Conservation (phyloP, 2,888 invertebrate species). For the Atherix ibis region DNA sequence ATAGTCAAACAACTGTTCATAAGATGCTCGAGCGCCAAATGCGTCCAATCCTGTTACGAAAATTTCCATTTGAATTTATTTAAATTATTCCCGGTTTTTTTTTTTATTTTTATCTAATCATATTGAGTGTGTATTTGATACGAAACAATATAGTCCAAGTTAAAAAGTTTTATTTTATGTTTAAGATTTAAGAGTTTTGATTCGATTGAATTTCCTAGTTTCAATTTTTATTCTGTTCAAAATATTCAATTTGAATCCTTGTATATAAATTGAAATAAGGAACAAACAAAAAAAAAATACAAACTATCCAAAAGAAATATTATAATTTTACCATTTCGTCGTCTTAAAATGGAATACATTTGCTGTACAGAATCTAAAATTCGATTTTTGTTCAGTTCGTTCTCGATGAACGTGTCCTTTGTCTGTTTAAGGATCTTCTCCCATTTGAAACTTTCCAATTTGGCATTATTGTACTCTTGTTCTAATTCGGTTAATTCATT, state of each 20-base stretch:
- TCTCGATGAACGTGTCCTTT: conserved; percentile 20
- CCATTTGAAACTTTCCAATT: conserved; percentile 23
- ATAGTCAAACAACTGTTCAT: conserved; percentile 21
- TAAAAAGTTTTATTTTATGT: too few relatives aligned
- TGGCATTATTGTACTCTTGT: conserved; percentile 23
- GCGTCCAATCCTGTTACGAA: conserved; percentile 8
- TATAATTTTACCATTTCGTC: conserved; percentile 17
- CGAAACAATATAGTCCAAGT: too few relatives aligned
- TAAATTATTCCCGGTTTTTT: too few relatives aligned
- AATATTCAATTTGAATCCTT: too few relatives aligned
- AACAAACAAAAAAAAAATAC: too few relatives aligned
- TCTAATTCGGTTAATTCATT: conserved; percentile 27
- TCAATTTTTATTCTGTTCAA: too few relatives aligned
- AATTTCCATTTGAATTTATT: not conserved
- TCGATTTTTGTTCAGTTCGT: conserved; percentile 21
- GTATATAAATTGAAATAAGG: not conserved
- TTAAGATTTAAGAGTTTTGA: too few relatives aligned
- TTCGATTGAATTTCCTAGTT: too few relatives aligned
- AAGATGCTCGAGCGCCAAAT: conserved; percentile 14
- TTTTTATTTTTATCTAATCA: not conserved
- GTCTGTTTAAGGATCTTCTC: conserved; percentile 23
- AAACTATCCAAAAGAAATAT: too few relatives aligned
- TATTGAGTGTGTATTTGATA: too few relatives aligned
- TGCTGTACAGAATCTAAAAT: conserved; percentile 24
- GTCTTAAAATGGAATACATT: conserved; percentile 23